A percentile compares a stretch with the other conserved stretches of the same genome.
These are phyloP conservation scores for Venustoraphidia nigricollis DNA, from an alignment of 2,888 invertebrate genomes.

Conservation along the genomic window DNA sequence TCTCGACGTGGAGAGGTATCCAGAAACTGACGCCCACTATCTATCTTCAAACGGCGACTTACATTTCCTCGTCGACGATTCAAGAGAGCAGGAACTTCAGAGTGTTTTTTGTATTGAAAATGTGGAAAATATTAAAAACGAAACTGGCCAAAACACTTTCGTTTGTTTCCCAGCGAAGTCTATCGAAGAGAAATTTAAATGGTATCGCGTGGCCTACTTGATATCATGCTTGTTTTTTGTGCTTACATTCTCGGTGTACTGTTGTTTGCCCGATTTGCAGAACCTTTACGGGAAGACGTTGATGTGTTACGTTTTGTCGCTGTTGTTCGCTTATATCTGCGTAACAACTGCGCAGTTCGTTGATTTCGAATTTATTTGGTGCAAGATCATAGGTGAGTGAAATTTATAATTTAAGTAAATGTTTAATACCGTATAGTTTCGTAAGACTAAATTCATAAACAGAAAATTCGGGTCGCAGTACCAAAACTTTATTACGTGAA, in stretches of 20 bases:
- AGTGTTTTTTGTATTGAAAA: not conserved
- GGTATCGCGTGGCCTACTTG: slow-evolving; percentile 23
- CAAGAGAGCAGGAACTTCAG: no score
- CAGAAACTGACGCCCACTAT: no score
- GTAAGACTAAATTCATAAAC: no score
- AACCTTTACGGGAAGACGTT: slow-evolving; percentile 61
- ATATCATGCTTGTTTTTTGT: slow-evolving; percentile 50
- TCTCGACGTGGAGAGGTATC: no score
- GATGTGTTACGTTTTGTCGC: slow-evolving; percentile 50
- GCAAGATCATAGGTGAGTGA: no score
- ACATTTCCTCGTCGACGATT: no score
- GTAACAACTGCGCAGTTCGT: slow-evolving; percentile 38
- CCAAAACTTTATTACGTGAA: no score
- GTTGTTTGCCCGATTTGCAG: slow-evolving; percentile 43
- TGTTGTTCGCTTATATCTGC: slow-evolving; percentile 47
- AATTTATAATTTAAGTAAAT: no score
- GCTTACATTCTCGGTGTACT: slow-evolving; percentile 49
- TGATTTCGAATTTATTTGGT: not conserved
- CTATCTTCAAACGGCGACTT: no score
- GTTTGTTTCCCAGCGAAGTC: not conserved
- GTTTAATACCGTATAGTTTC: no score
- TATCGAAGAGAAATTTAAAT: slow-evolving; percentile 2
- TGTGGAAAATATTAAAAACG: not conserved
- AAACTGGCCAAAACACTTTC: not conserved
- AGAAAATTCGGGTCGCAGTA: no score